Conservation (phyloP, 2,888 invertebrate species). For the Dascillus cervinus region DNA sequence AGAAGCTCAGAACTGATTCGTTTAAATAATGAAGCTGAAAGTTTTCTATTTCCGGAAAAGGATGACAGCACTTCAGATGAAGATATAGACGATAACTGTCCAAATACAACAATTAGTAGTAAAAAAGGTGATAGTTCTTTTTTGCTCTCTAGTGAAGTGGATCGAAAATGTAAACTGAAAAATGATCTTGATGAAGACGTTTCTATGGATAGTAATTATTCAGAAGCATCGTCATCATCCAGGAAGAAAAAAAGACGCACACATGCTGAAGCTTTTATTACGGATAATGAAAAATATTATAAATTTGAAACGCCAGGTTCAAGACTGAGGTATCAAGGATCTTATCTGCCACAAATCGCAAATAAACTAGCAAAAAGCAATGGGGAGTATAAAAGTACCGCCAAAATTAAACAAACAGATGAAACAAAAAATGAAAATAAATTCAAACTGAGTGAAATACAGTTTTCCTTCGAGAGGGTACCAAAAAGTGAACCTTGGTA, state of each 20-base stretch:
- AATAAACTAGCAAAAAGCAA: constrained; percentile 29
- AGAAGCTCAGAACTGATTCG: constrained; percentile 65
- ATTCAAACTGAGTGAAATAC: constrained; percentile 52
- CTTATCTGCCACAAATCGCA: constrained; percentile 27
- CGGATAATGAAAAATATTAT: constrained; percentile 54
- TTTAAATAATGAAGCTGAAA: constrained; percentile 78
- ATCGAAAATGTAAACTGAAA: constrained; percentile 8
- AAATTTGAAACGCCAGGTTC: constrained; percentile 44
- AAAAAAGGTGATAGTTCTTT: constrained; percentile 19
- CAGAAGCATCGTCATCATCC: constrained; percentile 24
- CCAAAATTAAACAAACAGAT: constrained; percentile 1
- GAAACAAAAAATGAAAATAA: constrained; percentile 32
- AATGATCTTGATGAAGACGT: constrained; percentile 13
- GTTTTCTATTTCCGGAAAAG: constrained; percentile 74
- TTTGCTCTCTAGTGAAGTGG: constrained; percentile 21
- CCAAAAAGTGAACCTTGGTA: constrained; percentile 73
- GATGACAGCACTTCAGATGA: constrained; percentile 52
- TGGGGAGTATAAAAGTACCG: constrained; percentile 22
- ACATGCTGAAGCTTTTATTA: constrained; percentile 50
- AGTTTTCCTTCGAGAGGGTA: constrained; percentile 68
- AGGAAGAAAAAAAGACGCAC: constrained; percentile 42
- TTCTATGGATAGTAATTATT: constrained; percentile 33
- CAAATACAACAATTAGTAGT: constrained; percentile 32
- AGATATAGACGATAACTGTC: constrained; percentile 47
- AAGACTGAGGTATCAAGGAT: constrained; percentile 42